Base-by-base conservation (phyloP, 2,888 invertebrate genomes). In the Euplexia lucipara region DNA sequence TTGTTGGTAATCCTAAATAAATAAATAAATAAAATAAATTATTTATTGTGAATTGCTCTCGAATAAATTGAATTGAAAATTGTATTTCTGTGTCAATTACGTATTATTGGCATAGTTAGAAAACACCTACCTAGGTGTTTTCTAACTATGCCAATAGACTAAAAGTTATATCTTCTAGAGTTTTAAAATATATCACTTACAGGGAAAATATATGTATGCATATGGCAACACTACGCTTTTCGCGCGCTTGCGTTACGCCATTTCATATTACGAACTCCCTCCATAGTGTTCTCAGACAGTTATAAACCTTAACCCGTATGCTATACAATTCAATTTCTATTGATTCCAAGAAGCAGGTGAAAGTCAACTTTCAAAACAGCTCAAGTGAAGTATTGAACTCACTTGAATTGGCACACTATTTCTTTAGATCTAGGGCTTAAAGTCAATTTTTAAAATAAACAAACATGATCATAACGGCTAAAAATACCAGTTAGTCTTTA, bases 181-280 rank as follows among this genome's bases (percentile, higher is more conserved):
- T n/a, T n/a, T n/a, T n/a, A 45, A 35, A 26, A 37, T 2, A 37
- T 2, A 12, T 14, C 2, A 26, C 37, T 14, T 3, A 26, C 37
- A 12, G 18, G 61, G 12, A 49, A 67, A 53, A 49, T 2, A 16
- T 8, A 14, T 41, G 48, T 35, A 37, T 34, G 2, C 0, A 49
- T 0, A 45, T 8, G 48, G 65, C 69, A 70, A 85, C 83, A 81
- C 78, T 69, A 57, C 7, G 7, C 4, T 7, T 41, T 70, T 65
- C 39, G 44, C 79, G 79, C 79, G 79, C 79, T 70, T 79, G 79
- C 79, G 79, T 76, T 49, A 59, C 74, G 70, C 56, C 77, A 80
- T 79, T 83, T 77, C 70, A 70, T 70, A 81, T 81, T 83, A 75
- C 64, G 70, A 85, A 83, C 68, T 74, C 73, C 70, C 75, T 82